Evolutionary conservation across 2,888 invertebrate species (phyloP).

Genomic region (Sussaba pulchella): DNA sequence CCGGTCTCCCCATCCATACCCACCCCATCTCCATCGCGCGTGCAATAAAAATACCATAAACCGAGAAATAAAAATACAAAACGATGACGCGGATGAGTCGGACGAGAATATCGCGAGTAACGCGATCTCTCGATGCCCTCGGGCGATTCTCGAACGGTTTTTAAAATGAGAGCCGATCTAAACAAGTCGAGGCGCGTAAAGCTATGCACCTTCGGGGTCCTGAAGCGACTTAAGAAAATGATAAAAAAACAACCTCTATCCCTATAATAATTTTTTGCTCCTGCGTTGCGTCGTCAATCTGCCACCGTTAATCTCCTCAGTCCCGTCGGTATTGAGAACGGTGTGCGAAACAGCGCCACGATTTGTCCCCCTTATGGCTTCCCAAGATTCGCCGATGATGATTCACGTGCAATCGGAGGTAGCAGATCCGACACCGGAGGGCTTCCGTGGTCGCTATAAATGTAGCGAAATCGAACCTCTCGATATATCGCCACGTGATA

Average conservation of each 20-base stretch:
- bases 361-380: conserved; percentile 2
- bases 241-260: conserved; percentile 26
- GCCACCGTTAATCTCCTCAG: conserved; percentile 47
- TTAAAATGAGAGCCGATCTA: conserved; percentile 79
- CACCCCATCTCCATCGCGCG: not conserved
- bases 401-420: conserved; percentile 50
- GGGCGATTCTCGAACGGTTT: conserved; percentile 37
- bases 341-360: conserved; percentile 2
- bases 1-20: not conserved
- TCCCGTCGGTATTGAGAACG: conserved; percentile 44
- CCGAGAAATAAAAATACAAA: conserved; percentile 10
- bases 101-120: conserved; percentile 46
- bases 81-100: conserved; percentile 32
- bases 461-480: conserved; percentile 4
- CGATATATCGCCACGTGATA: conserved; percentile 16
- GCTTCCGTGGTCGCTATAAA: conserved; percentile 42
- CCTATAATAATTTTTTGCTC: conserved; percentile 24
- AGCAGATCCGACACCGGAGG: conserved; percentile 23
- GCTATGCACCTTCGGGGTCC: conserved; percentile 46
- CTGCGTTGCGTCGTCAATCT: conserved; percentile 49
- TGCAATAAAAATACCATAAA: not conserved
- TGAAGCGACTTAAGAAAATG: conserved; percentile 25
- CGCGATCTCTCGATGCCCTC: conserved; percentile 61
- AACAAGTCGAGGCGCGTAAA: conserved; percentile 58
- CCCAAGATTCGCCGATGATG: conserved; percentile 41